These are phyloP conservation scores for Emydura subglobosa DNA, from an alignment of 2,113 vertebrate genomes.

Conservation along the genomic window DNA sequence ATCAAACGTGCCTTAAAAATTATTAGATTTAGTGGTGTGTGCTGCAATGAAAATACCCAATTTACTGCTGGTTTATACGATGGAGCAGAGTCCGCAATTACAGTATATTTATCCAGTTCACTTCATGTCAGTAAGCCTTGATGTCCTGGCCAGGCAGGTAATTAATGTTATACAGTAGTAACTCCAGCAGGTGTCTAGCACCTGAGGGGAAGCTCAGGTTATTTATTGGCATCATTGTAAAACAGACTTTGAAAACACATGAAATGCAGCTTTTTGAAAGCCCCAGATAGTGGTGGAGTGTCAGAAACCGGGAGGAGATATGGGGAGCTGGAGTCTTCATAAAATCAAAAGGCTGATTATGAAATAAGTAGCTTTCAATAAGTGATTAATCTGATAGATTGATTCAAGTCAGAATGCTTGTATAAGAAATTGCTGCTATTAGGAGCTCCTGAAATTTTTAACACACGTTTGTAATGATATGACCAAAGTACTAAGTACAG, in stretches of 20 bases:
- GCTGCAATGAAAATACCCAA: neutral
- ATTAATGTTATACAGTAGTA: slow-evolving; percentile 20
- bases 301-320: neutral
- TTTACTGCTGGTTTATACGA: slow-evolving; percentile 4
- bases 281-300: fast-evolving
- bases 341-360: fast-evolving
- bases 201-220: neutral
- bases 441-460: neutral
- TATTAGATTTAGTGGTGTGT: neutral
- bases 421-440: neutral
- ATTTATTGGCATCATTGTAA: fast-evolving
- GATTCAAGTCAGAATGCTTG: neutral
- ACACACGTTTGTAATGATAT: neutral
- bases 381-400: neutral
- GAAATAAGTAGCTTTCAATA: neutral
- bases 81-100: slow-evolving; percentile 11
- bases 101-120: slow-evolving; percentile 25
- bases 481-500: neutral
- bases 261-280: neutral
- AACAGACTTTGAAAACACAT: neutral
- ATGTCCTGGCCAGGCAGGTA: neutral
- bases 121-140: slow-evolving; percentile 36
- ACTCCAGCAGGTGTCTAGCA: slow-evolving; percentile 1
- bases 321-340: neutral
- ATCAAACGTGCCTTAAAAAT: neutral